Evolutionary conservation across 2,113 vertebrate genomes (phyloP).

Genomic region (Vimba vimba): DNA sequence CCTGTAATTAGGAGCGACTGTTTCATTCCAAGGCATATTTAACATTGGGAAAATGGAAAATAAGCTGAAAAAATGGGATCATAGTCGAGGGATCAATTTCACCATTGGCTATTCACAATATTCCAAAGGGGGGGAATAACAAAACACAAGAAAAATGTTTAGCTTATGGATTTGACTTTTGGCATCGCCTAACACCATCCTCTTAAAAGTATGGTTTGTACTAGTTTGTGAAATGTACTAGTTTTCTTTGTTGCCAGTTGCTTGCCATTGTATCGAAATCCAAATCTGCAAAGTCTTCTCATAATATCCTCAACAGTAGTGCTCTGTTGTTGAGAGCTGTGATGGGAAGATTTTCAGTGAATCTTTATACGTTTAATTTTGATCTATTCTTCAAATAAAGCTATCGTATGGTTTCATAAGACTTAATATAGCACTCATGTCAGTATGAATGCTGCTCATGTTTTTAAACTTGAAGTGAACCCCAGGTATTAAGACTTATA

Average conservation of each 20-base stretch:
- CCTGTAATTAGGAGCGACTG: constrained; percentile 89
- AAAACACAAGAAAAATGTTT: constrained; percentile 51
- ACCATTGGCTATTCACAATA: constrained; percentile 43
- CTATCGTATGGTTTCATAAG: background rate
- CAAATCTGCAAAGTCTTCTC: background rate
- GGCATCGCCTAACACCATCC: background rate
- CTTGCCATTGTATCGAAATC: background rate
- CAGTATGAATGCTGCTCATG: no score
- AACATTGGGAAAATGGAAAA: constrained; percentile 70
- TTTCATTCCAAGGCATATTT: constrained; percentile 89
- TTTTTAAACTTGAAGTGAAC: no score
- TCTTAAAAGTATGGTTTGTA: background rate
- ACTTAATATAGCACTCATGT: no score
- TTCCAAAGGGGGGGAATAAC: constrained; percentile 47
- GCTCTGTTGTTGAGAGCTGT: no score
- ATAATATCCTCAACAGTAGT: background rate
- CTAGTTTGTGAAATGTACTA: background rate
- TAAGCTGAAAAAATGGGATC: constrained; percentile 78
- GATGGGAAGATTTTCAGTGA: background rate
- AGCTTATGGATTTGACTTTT: constrained; percentile 50
- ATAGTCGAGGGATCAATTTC: constrained; percentile 78
- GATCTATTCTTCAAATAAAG: background rate
- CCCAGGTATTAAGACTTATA: no score
- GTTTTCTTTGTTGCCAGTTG: no score
- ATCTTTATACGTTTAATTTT: background rate